phyloP scores from a whole-genome alignment of 2,113 vertebrate genomes.

The Butorides virescens region DNA sequence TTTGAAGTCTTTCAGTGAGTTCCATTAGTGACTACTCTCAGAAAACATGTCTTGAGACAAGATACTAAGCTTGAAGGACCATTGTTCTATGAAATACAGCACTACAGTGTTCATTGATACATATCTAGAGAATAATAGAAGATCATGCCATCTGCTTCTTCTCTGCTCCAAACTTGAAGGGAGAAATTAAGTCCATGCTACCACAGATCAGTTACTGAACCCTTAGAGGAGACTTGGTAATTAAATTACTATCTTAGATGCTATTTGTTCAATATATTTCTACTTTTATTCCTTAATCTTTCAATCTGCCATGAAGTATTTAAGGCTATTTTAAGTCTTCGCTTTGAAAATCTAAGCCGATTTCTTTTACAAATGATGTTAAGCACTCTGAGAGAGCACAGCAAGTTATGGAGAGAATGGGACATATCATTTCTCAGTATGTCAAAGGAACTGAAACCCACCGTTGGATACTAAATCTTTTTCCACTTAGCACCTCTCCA shows the following conservation, averaged over 20 bases:
- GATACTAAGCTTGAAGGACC: constrained; percentile 8
- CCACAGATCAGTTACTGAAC: constrained; percentile 7
- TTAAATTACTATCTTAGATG: constrained; percentile 54
- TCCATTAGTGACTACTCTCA: background rate
- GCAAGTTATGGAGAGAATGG: background rate
- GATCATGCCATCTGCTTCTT: background rate
- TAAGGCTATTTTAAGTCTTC: constrained; percentile 49
- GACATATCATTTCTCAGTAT: background rate
- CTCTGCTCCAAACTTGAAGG: constrained; percentile 10
- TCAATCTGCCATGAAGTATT: constrained; percentile 53
- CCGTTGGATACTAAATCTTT: background rate
- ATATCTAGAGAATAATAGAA: constrained; percentile 15
- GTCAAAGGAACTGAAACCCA: background rate
- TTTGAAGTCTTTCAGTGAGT: background rate
- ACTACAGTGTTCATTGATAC: constrained; percentile 4
- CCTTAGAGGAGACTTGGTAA: constrained; percentile 15
- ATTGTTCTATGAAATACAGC: constrained; percentile 18
- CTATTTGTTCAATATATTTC: constrained; percentile 26
- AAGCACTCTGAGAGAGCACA: background rate
- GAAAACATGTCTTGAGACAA: constrained; percentile 17
- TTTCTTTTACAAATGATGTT: constrained; percentile 16
- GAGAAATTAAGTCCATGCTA: constrained; percentile 10
- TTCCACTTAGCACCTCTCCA: background rate
- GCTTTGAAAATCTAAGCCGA: background rate
- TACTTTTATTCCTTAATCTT: constrained; percentile 37